Evolutionary conservation across 2,888 invertebrate genomes (phyloP).

Genomic region (Hypena proboscidalis): DNA sequence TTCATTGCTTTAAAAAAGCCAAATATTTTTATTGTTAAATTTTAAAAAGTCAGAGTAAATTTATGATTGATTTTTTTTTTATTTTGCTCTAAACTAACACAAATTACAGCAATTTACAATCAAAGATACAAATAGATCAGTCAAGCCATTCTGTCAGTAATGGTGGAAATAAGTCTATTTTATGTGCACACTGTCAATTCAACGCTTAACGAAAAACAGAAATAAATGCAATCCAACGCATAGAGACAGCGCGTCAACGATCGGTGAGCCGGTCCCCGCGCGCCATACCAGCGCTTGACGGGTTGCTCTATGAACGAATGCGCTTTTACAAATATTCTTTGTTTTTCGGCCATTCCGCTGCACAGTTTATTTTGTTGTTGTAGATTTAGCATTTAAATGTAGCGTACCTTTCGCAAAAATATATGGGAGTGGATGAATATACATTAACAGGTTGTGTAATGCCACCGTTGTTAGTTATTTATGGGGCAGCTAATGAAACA

Average conservation of each 20-base stretch:
- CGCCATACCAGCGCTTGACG: not conserved
- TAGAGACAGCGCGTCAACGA: conserved; percentile 31
- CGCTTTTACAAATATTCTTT: conserved; percentile 34
- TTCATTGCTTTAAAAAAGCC: too few species aligned
- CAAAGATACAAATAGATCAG: conserved; percentile 7
- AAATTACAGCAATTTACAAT: not conserved
- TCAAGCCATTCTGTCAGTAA: conserved; percentile 15
- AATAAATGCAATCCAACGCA: conserved; percentile 36
- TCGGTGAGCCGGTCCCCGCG: conserved; percentile 3
- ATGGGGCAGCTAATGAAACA: conserved; percentile 39
- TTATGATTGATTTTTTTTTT: too few species aligned
- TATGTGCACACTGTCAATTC: conserved; percentile 20
- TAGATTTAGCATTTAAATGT: conserved; percentile 27
- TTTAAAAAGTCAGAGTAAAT: too few species aligned
- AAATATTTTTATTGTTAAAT: too few species aligned
- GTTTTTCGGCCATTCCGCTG: conserved; percentile 16
- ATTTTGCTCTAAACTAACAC: not conserved
- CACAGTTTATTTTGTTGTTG: conserved; percentile 31
- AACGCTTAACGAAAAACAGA: conserved; percentile 39
- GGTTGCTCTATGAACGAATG: conserved; percentile 21
- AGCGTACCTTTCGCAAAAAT: conserved; percentile 26
- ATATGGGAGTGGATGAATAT: conserved; percentile 37
- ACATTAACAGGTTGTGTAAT: conserved; percentile 37
- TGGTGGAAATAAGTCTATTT: conserved; percentile 26
- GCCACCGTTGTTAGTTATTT: conserved; percentile 26